A percentile compares a stretch with the other conserved stretches of the same genome.
phyloP scores from a whole-genome alignment of 2,797 vertebrate species.

The Chiloscyllium punctatum region DNA sequence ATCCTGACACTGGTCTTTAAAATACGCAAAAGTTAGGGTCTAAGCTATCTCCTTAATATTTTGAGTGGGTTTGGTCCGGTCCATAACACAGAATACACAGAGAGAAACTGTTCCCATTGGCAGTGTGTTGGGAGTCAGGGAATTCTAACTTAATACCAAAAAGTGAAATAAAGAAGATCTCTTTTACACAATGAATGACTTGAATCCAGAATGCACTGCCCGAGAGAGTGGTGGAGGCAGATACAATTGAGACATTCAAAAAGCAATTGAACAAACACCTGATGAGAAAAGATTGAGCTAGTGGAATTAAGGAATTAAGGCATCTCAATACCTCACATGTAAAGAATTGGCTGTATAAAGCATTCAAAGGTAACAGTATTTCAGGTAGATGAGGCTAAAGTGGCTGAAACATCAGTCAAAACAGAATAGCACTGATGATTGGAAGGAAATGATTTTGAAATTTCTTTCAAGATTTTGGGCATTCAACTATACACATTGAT shows the following conservation, averaged over 20 bases:
- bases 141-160: neutral
- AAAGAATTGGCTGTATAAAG: neutral
- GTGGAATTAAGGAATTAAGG: neutral
- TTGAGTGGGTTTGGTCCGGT: no score
- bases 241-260: neutral
- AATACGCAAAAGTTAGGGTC: no score
- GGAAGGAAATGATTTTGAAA: neutral
- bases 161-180: neutral
- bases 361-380: neutral
- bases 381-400: neutral
- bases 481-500: neutral
- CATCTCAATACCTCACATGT: no score
- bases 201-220: neutral
- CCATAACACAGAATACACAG: neutral
- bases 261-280: neutral
- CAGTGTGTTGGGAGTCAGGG: neutral
- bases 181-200: neutral
- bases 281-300: neutral
- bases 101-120: neutral
- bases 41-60: no score
- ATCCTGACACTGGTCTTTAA: no score
- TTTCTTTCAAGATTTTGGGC: neutral
- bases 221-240: neutral
- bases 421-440: neutral
- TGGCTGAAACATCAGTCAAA: neutral